Conservation (phyloP, 2,888 invertebrate species). For the Actias luna region DNA sequence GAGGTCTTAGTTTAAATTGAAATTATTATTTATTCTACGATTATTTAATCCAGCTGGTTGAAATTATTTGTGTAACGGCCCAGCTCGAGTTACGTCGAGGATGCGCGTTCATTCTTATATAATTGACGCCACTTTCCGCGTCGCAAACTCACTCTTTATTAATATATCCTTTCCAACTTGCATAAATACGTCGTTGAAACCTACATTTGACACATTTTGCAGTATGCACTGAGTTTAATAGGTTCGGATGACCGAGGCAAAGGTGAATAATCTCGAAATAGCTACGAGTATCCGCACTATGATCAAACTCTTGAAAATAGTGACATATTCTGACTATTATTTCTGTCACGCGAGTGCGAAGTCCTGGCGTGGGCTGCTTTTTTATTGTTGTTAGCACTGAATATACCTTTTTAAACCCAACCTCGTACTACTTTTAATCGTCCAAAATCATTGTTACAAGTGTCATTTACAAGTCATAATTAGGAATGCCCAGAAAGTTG, state of each 20-base stretch:
- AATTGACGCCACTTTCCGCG: slow-evolving; percentile 17
- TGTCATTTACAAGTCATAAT: too few relatives aligned
- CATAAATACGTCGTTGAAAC: slow-evolving; percentile 6
- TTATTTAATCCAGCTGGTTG: slow-evolving; percentile 11
- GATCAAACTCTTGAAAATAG: neutral
- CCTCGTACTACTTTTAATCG: too few relatives aligned
- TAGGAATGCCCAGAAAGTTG: too few relatives aligned
- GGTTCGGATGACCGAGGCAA: neutral
- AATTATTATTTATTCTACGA: neutral
- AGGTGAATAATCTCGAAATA: neutral
- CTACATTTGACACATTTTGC: neutral
- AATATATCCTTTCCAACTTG: slow-evolving; percentile 11
- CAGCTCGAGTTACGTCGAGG: slow-evolving; percentile 27
- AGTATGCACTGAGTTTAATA: neutral
- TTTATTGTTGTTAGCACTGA: too few relatives aligned
- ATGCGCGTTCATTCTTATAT: slow-evolving; percentile 14
- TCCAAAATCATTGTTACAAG: too few relatives aligned
- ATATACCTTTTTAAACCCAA: too few relatives aligned
- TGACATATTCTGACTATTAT: neutral
- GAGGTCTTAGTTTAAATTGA: neutral
- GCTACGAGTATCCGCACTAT: neutral
- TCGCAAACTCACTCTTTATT: neutral
- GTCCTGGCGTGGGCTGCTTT: too few relatives aligned
- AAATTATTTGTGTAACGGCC: neutral
- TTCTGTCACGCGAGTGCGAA: too few relatives aligned